A percentile compares a stretch with the other conserved stretches of the same genome.
Conservation (phyloP, 35 echinoderm and acorn worm species). For the Acanthaster planci region DNA sequence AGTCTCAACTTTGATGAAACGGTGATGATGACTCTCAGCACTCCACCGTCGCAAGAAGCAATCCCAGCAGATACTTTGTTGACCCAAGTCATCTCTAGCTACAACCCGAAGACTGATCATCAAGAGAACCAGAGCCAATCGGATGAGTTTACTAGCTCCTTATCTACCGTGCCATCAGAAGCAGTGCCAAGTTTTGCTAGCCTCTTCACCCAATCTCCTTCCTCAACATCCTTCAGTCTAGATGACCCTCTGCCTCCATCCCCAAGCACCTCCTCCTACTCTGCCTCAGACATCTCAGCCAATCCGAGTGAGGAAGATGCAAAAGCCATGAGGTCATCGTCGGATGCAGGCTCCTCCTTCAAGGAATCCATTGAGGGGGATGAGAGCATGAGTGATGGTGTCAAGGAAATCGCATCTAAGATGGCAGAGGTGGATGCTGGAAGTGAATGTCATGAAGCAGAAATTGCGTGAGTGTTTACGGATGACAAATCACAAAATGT, state of each 20-base stretch:
- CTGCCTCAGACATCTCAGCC: slow-evolving; percentile 4
- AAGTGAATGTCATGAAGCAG: neutral
- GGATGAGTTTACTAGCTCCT: neutral
- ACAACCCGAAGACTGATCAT: neutral
- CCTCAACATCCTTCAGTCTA: neutral
- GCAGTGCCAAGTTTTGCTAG: slow-evolving; percentile 12
- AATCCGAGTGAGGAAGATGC: neutral
- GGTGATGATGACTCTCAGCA: neutral
- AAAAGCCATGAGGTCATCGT: neutral
- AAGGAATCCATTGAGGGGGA: neutral
- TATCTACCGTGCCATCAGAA: neutral
- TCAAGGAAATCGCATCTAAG: neutral
- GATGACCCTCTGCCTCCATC: neutral
- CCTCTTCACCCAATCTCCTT: neutral
- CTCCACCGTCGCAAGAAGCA: neutral
- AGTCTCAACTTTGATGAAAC: slow-evolving; percentile 20
- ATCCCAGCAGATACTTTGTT: neutral
- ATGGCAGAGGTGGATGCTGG: neutral
- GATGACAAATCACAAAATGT: neutral
- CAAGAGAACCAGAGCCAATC: neutral
- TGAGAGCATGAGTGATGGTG: neutral
- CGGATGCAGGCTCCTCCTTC: neutral
- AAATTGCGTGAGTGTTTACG: neutral
- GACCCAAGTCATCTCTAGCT: no score
- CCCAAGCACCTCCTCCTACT: neutral